phyloP scores from a whole-genome alignment of 2,113 vertebrate species.

The Colinus virginianus region DNA sequence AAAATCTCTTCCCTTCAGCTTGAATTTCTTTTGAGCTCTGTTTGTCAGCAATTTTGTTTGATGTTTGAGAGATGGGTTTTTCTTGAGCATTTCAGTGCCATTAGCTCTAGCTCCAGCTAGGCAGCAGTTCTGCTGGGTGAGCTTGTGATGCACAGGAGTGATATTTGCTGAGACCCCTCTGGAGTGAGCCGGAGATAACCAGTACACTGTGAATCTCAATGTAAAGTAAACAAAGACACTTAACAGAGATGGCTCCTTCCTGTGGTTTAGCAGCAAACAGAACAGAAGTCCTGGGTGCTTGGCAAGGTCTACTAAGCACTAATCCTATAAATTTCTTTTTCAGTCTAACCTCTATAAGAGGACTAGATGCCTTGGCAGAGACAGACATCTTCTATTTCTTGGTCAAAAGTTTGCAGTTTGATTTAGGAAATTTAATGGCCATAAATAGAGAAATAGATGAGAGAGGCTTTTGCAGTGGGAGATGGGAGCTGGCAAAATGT shows the following conservation, averaged over 20 bases:
- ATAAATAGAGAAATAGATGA: neutral
- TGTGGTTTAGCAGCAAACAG: neutral
- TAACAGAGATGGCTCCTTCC: neutral
- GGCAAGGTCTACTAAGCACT: neutral
- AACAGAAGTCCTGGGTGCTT: neutral
- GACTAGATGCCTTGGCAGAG: neutral
- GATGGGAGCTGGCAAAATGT: neutral
- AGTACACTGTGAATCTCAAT: neutral
- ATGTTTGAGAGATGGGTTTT: neutral
- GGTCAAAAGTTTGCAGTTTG: neutral
- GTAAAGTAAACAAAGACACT: neutral
- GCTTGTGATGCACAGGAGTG: neutral
- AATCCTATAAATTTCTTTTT: neutral
- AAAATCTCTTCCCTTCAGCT: neutral
- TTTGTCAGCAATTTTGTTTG: neutral
- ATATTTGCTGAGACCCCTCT: neutral
- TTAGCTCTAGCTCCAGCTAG: rapidly evolving
- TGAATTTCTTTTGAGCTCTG: neutral
- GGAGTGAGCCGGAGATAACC: neutral
- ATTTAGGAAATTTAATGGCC: neutral
- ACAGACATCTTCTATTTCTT: neutral
- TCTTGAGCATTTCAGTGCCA: neutral
- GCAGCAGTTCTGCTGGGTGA: neutral
- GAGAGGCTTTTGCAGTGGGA: neutral
- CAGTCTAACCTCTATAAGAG: neutral